Evolutionary conservation across 2,113 vertebrate species (phyloP).

Genomic region (Peromyscus polionotus): DNA sequence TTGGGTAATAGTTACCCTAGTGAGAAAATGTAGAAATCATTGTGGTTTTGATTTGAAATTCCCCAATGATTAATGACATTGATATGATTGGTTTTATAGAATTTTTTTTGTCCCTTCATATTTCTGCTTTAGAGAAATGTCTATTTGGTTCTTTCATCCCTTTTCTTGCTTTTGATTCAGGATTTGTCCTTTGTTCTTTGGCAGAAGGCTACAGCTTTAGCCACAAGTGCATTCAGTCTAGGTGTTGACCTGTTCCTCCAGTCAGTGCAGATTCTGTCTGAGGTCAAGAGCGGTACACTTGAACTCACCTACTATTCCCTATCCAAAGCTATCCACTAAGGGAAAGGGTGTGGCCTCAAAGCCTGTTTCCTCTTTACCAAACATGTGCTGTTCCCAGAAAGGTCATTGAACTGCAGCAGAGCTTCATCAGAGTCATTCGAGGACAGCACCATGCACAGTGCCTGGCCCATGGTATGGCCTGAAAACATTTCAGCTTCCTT

Average conservation of each 20-base stretch:
- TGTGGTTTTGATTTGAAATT: not conserved
- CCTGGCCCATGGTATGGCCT: not conserved
- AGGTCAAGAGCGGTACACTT: not conserved
- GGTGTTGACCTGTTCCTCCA: not conserved
- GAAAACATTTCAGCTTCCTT: conserved; percentile 27
- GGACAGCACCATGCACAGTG: not conserved
- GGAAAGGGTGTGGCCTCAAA: not conserved
- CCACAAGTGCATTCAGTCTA: not conserved
- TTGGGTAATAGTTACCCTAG: not conserved
- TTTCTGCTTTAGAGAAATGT: not conserved
- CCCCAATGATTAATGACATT: not conserved
- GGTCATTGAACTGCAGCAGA: not conserved
- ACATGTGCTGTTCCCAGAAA: not conserved
- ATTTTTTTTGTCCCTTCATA: not conserved
- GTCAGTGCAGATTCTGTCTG: not conserved
- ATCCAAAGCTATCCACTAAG: not conserved
- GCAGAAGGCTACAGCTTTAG: not conserved
- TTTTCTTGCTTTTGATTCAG: not conserved
- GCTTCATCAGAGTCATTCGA: not conserved
- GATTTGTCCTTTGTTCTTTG: not conserved
- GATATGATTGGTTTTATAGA: not conserved
- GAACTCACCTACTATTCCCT: accelerated
- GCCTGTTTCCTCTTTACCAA: not conserved
- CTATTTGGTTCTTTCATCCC: not conserved
- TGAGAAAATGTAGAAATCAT: not conserved